phyloP scores from a whole-genome alignment of 1,140 invertebrate genomes.

The Belonocnema kinseyi region DNA sequence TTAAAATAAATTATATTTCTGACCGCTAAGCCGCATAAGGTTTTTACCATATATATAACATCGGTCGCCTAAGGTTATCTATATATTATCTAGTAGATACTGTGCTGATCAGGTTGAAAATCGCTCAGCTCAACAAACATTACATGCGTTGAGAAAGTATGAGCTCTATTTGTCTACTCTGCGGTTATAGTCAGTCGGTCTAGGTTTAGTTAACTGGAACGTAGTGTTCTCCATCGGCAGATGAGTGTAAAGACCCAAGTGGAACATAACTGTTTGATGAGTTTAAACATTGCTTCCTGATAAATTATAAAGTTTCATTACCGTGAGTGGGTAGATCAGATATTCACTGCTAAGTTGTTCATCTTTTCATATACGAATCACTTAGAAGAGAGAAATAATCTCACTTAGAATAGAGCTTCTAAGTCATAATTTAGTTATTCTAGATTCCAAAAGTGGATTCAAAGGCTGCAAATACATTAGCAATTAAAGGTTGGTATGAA shows the following conservation, averaged over 20 bases:
- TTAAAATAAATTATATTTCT: too few relatives aligned
- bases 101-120: not conserved
- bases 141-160: not conserved
- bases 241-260: conserved; percentile 28
- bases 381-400: not conserved
- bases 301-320: conserved; percentile 29
- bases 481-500: too few relatives aligned
- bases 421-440: conserved; percentile 15
- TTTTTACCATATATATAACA: too few relatives aligned
- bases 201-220: conserved; percentile 26
- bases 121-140: not conserved
- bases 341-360: not conserved
- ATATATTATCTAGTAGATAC: not conserved
- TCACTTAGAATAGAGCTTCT: conserved; percentile 7
- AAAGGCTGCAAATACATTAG: too few relatives aligned
- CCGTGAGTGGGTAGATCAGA: conserved; percentile 17
- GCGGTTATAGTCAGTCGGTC: not conserved
- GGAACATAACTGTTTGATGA: conserved; percentile 30
- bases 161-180: conserved; percentile 27
- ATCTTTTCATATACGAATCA: conserved; percentile 22
- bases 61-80: too few relatives aligned
- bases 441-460: too few relatives aligned
- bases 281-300: conserved; percentile 11
- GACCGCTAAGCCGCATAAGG: too few relatives aligned
- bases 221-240: not conserved